phyloP scores from a whole-genome alignment of 2,888 invertebrate genomes.

The Drosophila ezoana region DNA sequence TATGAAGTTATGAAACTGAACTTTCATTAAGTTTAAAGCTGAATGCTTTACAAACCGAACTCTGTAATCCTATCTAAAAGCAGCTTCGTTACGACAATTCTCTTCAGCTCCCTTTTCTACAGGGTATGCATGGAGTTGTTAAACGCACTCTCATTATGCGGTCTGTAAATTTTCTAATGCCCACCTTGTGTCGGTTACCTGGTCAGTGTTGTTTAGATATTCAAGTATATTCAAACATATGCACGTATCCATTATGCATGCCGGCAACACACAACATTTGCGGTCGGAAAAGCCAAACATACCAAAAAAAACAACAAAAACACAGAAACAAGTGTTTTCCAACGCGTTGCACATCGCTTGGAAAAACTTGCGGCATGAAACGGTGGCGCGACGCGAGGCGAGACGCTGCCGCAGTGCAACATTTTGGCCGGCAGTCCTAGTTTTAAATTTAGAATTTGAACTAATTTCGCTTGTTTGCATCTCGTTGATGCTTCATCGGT shows the following conservation, averaged over 20 bases:
- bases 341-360: conserved; percentile 64
- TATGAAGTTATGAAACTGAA: too few relatives aligned
- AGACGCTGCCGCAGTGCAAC: conserved; percentile 45
- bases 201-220: conserved; percentile 34
- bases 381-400: conserved; percentile 19
- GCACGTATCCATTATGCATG: conserved; percentile 37
- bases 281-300: conserved; percentile 50
- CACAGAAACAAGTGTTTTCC: conserved; percentile 76
- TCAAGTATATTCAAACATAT: conserved; percentile 6
- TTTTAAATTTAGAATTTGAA: conserved; percentile 83
- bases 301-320: conserved; percentile 37
- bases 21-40: too few relatives aligned
- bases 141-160: conserved; percentile 26
- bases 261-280: conserved; percentile 44
- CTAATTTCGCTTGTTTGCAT: conserved; percentile 74
- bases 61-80: too few relatives aligned
- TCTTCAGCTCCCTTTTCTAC: background rate
- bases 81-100: background rate
- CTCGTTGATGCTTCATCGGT: conserved; percentile 57
- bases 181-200: conserved; percentile 55
- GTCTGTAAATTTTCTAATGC: conserved; percentile 42
- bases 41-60: too few relatives aligned
- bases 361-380: conserved; percentile 44
- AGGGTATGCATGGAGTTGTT: conserved; percentile 33
- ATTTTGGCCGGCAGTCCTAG: conserved; percentile 72